A percentile compares a stretch with the other conserved stretches of the same genome.
phyloP scores from a whole-genome alignment of 2,797 vertebrate species.

The Alauda arvensis region DNA sequence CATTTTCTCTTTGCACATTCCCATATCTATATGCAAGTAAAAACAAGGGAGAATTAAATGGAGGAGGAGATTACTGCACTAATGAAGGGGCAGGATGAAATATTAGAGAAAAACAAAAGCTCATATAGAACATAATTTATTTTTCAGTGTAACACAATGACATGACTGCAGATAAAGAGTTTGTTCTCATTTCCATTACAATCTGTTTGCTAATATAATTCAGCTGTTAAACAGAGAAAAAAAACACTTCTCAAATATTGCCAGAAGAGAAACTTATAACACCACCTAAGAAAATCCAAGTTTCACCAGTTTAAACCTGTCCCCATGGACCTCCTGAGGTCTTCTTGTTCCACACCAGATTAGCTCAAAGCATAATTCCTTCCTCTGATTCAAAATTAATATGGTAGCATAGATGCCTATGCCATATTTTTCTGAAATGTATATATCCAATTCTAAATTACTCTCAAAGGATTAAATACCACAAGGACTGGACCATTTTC shows the following conservation, averaged over 20 bases:
- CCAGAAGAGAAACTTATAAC: not conserved
- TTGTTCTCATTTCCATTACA: constrained; percentile 5
- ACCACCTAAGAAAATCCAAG: not conserved
- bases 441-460: not conserved
- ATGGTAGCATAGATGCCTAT: not conserved
- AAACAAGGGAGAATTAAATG: not conserved
- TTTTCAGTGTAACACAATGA: not conserved
- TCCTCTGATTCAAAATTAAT: not conserved
- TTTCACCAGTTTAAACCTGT: not conserved
- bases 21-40: not conserved
- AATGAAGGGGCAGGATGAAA: not conserved
- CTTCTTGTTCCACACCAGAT: not conserved
- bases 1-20: not conserved
- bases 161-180: not conserved
- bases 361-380: not conserved
- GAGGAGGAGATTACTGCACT: not conserved
- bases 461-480: not conserved
- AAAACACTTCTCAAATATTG: not conserved
- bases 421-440: not conserved
- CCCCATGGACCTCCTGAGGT: not conserved
- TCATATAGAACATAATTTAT: not conserved
- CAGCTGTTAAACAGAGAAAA: not conserved
- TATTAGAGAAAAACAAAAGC: not conserved
- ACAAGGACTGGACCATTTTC: not conserved
- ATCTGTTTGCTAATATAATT: not conserved